Evolutionary conservation across 2,888 invertebrate genomes (phyloP), one percentile per base, ranked within the genome.

Genomic region (Schizotus pectinicornis): DNA sequence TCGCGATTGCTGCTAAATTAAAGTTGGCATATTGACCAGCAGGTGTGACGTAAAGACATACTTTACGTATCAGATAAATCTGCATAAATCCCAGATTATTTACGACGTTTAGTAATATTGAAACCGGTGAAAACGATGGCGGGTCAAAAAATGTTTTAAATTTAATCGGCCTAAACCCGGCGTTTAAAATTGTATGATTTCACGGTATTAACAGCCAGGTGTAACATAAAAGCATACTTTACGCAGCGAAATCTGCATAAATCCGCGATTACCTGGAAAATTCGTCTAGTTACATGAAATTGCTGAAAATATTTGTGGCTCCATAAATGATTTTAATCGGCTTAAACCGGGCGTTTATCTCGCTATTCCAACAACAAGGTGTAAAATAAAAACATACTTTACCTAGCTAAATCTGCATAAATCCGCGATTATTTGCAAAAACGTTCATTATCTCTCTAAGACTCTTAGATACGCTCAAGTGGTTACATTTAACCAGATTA

Each of bases 401-500:
- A 61, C 58, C 57, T 63, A 59, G 64, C 56, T 48, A 54, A 56
- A 63, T 66, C 59, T 67, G 62, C 64, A 67, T 64, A 63, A 64
- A 63, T 64, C 66, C 59, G 34, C 59, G 62, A 64, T 66, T 66
- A 64, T 62, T 66, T 66, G 64, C 59, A 64, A 66, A 66, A 66
- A 64, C 65, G 63, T 63, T 67, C 63, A 65, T 65, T 67, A 64
- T 64, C 64, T 63, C 46, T 61, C 54, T 65, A 65, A 65, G 62
- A 65, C 61, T 50, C 63, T 63, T 65, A 60, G 62, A 65, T 61
- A 61, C 59, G 60, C 63, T 65, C 62, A 67, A 66, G 67, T 65
- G 67, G 64, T 64, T 63, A 62, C 64, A 61, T 62, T 62, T 56
- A 62, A 65, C 63, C 57, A 61, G 66, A 67, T 68, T 67, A 65